A percentile compares a stretch with the other conserved stretches of the same genome.
Evolutionary conservation across 2,113 vertebrate genomes (phyloP).

Genomic region (Acrocephalus arundinaceus): DNA sequence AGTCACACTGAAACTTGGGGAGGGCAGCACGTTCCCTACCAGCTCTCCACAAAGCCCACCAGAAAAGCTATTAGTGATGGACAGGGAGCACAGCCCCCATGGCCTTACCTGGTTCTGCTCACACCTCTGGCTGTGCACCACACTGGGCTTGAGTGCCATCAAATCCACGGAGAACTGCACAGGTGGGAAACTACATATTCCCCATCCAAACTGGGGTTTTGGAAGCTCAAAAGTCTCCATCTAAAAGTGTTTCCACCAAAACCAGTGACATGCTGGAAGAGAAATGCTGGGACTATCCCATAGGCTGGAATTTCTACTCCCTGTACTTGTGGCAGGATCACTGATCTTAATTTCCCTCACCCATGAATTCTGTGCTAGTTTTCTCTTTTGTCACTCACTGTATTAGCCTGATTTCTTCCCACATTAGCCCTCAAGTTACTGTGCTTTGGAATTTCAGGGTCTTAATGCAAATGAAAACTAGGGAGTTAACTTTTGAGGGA

Average conservation of each 20-base stretch:
- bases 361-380: not conserved
- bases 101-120: not conserved
- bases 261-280: not conserved
- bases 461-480: not conserved
- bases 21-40: not conserved
- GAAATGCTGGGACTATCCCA: not conserved
- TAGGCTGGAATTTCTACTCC: not conserved
- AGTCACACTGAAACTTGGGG: not conserved
- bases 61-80: not conserved
- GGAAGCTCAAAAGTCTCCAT: not conserved
- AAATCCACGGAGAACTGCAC: not conserved
- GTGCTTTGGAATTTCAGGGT: not conserved
- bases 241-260: not conserved
- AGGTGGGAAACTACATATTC: not conserved
- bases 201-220: not conserved
- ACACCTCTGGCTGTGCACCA: rapidly evolving
- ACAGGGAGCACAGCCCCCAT: not conserved
- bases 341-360: not conserved
- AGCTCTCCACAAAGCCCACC: not conserved
- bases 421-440: not conserved
- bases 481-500: not conserved
- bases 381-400: not conserved
- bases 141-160: not conserved
- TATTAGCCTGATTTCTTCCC: not conserved
- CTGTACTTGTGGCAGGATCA: not conserved